Evolutionary conservation across 2,888 invertebrate genomes (phyloP), one percentile per base, ranked within the genome.

Genomic region (Spatulosminthurus flaviceps): DNA sequence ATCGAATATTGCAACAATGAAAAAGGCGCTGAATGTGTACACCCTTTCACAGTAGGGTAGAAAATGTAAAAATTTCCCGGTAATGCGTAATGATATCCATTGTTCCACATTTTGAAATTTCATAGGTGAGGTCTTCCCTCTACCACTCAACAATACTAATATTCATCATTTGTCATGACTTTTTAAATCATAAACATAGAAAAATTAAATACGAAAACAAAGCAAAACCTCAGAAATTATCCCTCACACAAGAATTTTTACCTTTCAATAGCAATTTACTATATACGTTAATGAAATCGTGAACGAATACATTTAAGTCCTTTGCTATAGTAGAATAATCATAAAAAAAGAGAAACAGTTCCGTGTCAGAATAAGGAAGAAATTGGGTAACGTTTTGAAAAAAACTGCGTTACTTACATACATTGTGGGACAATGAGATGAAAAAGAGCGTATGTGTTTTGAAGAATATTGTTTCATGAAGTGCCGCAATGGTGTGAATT

Each of bases 401-500:
- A 16, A 24, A 24, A 21, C 13, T 29, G 66, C n/a, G n/a, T 60
- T 60, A 21, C 7, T 64, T 64, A 64, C 21, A 64, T 66, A n/a
- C 64, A 19, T 21, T 64, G 19, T 64, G 21, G 9, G 66, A 7
- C 24, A 60, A 60, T 60, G 4, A 21, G 5, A 34, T 34, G 34
- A 34, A 34, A 34, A 34, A 34, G 34, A 34, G 34, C 34, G 66
- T 66, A 66, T 24, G n/a, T 21, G 28, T 67, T 67, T 67, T 24
- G 9, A 41, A 67, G 67, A 21, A n/a, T 29, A 43, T 42, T 67
- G 66, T 24, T 64, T 60, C 42, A 42, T 19, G 67, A 77, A 60
- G 77, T 9, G n/a, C 42, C 28, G 64, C 61, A 61, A 64, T 71
- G 80, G 80, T 81, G 76, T 81, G 80, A 81, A 78, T 81, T 75